These are phyloP conservation scores for Drosophila busckii DNA, from an alignment of 1,140 invertebrate genomes.

Conservation along the genomic window DNA sequence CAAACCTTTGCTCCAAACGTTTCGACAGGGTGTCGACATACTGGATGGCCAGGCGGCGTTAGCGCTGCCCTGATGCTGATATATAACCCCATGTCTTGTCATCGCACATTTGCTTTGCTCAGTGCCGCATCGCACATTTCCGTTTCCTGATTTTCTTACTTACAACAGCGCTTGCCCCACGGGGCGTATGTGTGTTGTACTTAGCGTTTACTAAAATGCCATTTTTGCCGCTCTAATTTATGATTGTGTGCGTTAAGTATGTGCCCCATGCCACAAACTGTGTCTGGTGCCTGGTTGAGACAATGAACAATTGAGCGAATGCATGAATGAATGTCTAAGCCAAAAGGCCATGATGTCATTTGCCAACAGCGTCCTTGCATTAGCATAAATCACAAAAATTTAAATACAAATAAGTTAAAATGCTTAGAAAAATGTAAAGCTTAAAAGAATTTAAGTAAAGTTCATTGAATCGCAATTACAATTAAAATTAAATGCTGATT, in stretches of 20 bases:
- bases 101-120: conserved; percentile 63
- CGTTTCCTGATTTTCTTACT: conserved; percentile 66
- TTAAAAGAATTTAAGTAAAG: no score
- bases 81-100: conserved; percentile 62
- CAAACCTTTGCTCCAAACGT: conserved; percentile 15
- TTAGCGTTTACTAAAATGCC: conserved; percentile 66
- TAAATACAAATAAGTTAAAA: no score
- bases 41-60: conserved; percentile 18
- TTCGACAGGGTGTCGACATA: conserved; percentile 38
- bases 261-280: conserved; percentile 54
- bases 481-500: no score
- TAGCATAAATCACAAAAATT: no score
- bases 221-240: conserved; percentile 65
- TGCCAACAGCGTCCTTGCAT: background rate
- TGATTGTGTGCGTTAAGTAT: conserved; percentile 55
- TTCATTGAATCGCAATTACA: no score
- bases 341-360: conserved; percentile 51
- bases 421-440: no score
- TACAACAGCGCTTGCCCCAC: conserved; percentile 1
- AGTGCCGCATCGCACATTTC: conserved; percentile 62
- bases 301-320: conserved; percentile 1
- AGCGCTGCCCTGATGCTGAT: conserved; percentile 36
- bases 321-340: conserved; percentile 17
- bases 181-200: conserved; percentile 28
- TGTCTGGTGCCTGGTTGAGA: conserved; percentile 41